Conservation (phyloP, 2,797 vertebrate species). For the Sebastes taczanowskii region DNA sequence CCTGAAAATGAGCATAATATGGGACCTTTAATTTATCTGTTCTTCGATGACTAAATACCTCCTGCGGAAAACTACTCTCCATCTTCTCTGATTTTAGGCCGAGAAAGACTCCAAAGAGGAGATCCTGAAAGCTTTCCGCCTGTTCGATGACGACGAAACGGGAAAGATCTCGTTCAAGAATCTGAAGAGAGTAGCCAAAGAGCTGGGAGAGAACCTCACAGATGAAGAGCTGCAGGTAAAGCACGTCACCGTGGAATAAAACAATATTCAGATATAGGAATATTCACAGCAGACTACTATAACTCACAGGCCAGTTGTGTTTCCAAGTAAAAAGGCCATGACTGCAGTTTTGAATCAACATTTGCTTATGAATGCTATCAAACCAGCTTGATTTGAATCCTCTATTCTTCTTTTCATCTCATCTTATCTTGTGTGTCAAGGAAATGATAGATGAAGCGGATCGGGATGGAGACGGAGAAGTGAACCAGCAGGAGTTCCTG, state of each 20-base stretch:
- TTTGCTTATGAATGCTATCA: neutral
- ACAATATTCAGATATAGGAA: neutral
- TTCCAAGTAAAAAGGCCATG: neutral
- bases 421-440: conserved; percentile 67
- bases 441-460: conserved; percentile 97
- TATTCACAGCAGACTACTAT: neutral
- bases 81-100: conserved; percentile 76
- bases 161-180: conserved; percentile 96
- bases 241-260: neutral
- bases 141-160: conserved; percentile 95
- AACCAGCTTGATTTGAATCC: neutral
- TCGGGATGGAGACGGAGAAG: conserved; percentile 93
- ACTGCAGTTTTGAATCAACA: neutral
- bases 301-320: neutral
- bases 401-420: neutral
- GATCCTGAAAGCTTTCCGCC: conserved; percentile 94
- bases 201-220: conserved; percentile 93
- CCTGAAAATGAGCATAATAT: neutral
- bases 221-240: conserved; percentile 95
- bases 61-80: neutral
- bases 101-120: conserved; percentile 98
- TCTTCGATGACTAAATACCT: neutral
- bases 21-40: neutral
- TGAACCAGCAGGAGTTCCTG: conserved; percentile 94
- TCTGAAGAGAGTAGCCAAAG: conserved; percentile 92